phyloP scores from a whole-genome alignment of 2,888 invertebrate genomes.

The Hymenopus coronatus region DNA sequence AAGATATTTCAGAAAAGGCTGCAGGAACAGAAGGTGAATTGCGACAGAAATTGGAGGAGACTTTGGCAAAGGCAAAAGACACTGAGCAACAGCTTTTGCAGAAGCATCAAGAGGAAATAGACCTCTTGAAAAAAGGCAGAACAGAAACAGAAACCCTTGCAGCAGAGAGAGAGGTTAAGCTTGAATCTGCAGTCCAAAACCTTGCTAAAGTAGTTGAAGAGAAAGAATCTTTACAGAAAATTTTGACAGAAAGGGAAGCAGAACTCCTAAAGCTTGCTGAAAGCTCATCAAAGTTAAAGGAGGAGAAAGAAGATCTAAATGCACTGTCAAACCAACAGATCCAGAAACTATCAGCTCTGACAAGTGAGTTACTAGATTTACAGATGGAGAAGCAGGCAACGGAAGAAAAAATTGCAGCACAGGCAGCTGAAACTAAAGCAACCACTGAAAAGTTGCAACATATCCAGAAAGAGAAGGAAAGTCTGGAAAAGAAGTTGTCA shows the following conservation, averaged over 20 bases:
- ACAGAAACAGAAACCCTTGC: constrained; percentile 20
- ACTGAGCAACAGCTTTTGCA: constrained; percentile 53
- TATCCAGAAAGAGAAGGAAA: constrained; percentile 49
- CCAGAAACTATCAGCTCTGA: constrained; percentile 38
- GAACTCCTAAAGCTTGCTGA: constrained; percentile 49
- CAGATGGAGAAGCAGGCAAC: constrained; percentile 44
- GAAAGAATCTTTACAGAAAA: constrained; percentile 24
- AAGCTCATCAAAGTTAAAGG: constrained; percentile 47
- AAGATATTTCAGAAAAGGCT: constrained; percentile 17
- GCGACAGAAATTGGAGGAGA: constrained; percentile 43
- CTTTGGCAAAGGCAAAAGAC: constrained; percentile 52
- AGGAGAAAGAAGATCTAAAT: constrained; percentile 37
- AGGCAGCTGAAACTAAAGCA: constrained; percentile 4
- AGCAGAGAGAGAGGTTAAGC: constrained; percentile 47
- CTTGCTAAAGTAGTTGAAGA: constrained; percentile 37
- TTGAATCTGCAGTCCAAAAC: constrained; percentile 49
- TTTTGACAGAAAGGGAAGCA: constrained; percentile 51
- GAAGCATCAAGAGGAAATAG: constrained; percentile 48
- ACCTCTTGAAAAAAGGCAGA: constrained; percentile 34
- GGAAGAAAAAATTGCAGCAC: constrained; percentile 17
- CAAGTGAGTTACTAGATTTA: constrained; percentile 38
- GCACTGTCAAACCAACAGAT: constrained; percentile 37
- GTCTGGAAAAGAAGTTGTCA: constrained; percentile 48
- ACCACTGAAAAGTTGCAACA: constrained; percentile 45
- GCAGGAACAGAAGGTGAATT: constrained; percentile 28